Percentiles rank a stretch among this genome's conserved stretches.
phyloP scores from a whole-genome alignment of 1,140 invertebrate species.

The Stegodyphus dumicola region DNA sequence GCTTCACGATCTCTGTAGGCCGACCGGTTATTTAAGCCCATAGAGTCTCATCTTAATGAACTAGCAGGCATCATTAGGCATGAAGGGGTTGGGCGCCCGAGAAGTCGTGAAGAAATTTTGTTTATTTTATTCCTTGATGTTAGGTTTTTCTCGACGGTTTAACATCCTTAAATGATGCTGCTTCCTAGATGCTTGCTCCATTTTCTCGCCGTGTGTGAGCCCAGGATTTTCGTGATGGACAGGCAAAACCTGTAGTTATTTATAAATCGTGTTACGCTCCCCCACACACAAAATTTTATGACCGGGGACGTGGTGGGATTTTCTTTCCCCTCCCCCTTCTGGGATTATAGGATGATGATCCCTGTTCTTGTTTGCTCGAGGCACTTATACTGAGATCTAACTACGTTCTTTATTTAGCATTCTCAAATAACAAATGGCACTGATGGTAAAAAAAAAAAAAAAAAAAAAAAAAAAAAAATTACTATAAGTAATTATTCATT shows the following conservation, averaged over 20 bases:
- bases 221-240: constrained; percentile 39
- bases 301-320: neutral
- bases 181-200: neutral
- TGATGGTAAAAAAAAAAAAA: too few species aligned
- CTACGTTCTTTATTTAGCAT: too few species aligned
- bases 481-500: too few species aligned
- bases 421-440: too few species aligned
- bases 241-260: constrained; percentile 45
- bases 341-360: neutral
- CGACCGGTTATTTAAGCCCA: constrained; percentile 52
- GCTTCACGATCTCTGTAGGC: neutral
- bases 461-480: too few species aligned
- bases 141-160: constrained; percentile 20
- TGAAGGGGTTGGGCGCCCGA: constrained; percentile 3
- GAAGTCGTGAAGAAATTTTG: constrained; percentile 56
- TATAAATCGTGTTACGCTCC: constrained; percentile 37
- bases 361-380: neutral
- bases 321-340: neutral
- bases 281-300: neutral
- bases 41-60: constrained; percentile 44
- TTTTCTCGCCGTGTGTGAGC: neutral
- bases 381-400: neutral
- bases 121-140: constrained; percentile 46
- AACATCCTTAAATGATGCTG: constrained; percentile 37
- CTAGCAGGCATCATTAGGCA: constrained; percentile 36